Conservation (phyloP, 2,888 invertebrate genomes). For the Ptilodon capucinus region DNA sequence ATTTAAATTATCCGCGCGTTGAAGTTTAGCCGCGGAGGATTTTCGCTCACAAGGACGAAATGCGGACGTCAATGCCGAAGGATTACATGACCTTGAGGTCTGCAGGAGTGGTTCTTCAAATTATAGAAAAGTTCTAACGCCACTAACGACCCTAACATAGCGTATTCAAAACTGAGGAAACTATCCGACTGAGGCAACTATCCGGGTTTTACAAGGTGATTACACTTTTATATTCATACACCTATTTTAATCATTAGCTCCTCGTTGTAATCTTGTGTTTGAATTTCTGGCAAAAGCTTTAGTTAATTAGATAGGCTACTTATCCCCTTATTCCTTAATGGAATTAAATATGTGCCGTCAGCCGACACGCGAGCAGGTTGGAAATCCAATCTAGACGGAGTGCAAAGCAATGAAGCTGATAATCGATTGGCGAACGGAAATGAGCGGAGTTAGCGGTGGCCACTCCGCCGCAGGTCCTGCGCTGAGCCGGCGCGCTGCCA, state of each 20-base stretch:
- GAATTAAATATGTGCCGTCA: conserved; percentile 1
- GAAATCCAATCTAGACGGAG: conserved; percentile 33
- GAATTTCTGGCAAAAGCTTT: no score
- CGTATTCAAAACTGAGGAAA: conserved; percentile 4
- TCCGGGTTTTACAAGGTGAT: conserved; percentile 6
- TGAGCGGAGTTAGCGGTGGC: conserved; percentile 34
- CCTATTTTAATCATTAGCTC: no score
- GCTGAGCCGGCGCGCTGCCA: background rate
- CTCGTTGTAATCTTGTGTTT: no score
- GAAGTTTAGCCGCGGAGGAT: conserved; percentile 12
- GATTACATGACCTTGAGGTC: conserved; percentile 5
- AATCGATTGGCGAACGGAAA: conserved; percentile 47
- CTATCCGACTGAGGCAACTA: conserved; percentile 6
- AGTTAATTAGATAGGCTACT: background rate
- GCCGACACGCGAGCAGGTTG: conserved; percentile 14
- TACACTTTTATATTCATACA: no score
- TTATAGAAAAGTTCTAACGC: conserved; percentile 1
- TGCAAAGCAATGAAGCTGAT: conserved; percentile 36
- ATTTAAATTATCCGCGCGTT: conserved; percentile 9
- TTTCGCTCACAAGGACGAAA: conserved; percentile 14
- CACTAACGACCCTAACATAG: conserved; percentile 2
- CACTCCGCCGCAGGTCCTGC: conserved; percentile 12
- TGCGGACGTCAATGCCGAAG: conserved; percentile 4
- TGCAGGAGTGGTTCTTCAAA: conserved; percentile 1
- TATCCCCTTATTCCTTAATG: no score